phyloP scores from a whole-genome alignment of 1,140 invertebrate genomes.

The Drosophila tani region DNA sequence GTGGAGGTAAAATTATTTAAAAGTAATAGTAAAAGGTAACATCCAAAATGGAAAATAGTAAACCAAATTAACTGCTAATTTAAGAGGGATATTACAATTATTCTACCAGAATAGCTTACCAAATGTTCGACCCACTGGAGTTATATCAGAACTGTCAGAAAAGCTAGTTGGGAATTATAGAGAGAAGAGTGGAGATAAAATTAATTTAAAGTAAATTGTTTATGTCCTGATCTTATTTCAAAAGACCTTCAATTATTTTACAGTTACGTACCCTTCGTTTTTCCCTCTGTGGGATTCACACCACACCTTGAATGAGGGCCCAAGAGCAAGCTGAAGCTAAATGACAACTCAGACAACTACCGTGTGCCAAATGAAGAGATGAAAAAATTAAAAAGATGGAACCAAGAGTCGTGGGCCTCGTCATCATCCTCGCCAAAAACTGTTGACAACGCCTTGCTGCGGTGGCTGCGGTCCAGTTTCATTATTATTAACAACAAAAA shows the following conservation, averaged over 20 bases:
- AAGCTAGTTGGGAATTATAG: not conserved
- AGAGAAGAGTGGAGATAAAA: not conserved
- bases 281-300: conserved; percentile 22
- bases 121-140: too few relatives aligned
- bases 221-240: too few relatives aligned
- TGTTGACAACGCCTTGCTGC: conserved; percentile 69
- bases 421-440: conserved; percentile 46
- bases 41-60: too few relatives aligned
- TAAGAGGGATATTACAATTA: conserved; percentile 2
- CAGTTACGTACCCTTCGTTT: not conserved
- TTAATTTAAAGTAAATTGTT: too few relatives aligned
- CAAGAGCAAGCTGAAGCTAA: conserved; percentile 21
- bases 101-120: too few relatives aligned
- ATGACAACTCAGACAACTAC: conserved; percentile 58
- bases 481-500: conserved; percentile 49
- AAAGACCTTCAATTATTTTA: too few relatives aligned
- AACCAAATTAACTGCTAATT: not conserved
- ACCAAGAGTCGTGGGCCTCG: conserved; percentile 16
- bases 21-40: too few relatives aligned
- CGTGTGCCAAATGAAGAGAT: conserved; percentile 49
- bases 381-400: conserved; percentile 20
- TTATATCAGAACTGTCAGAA: too few relatives aligned
- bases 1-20: too few relatives aligned
- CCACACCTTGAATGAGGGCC: conserved; percentile 40
- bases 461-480: conserved; percentile 74